Evolutionary conservation across 2,888 invertebrate species (phyloP), one percentile per base, ranked within the genome.

Genomic region (Lottia gigantea): DNA sequence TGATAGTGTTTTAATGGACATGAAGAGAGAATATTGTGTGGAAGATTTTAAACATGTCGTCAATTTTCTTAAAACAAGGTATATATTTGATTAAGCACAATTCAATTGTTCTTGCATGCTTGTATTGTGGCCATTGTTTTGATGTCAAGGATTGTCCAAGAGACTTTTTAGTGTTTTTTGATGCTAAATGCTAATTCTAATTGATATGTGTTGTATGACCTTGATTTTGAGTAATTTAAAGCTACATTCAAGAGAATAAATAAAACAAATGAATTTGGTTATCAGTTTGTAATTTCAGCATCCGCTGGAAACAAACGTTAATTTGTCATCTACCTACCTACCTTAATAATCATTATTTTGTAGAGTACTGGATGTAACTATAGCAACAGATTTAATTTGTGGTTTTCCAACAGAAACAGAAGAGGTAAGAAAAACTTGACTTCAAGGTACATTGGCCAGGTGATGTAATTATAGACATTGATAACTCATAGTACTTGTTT

Each of bases 361-460:
- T 88, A 95, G 95, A 76, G 95, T 98, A 0, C 93, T 94, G 0
- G 95, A 94, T 2, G 91, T 98, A 67, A 97, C 96, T 16, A 95
- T 99, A 83, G 98, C 97, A 0, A 99, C 98, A 0, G 98, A 99
- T 87, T 94, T 99, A 64, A 99, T 99, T 83, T 98, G 98, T 88
- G 98, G 98, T 0, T 99, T 98, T 89, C 99, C 99, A 0, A 96
- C 96, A 0, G 99, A 99, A 90, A 96, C 95, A 0, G 94, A 93
- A 64, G 88, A 90, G 15, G 89, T 88, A 76, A 70, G 67, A 64
- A 61, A 26, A 16, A 65, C 7, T 67, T 15, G n/a, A 62, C 15
- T 62, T 31, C 8, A 23, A 45, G 31, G 19, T 23, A 15, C 8
- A 15, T 23, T 16, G 8, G 14, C 15, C 6, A 45, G n/a, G 64